Percentiles rank a stretch among this genome's conserved stretches.
phyloP scores from a whole-genome alignment of 2,113 vertebrate species.

The Silurus asotus region DNA sequence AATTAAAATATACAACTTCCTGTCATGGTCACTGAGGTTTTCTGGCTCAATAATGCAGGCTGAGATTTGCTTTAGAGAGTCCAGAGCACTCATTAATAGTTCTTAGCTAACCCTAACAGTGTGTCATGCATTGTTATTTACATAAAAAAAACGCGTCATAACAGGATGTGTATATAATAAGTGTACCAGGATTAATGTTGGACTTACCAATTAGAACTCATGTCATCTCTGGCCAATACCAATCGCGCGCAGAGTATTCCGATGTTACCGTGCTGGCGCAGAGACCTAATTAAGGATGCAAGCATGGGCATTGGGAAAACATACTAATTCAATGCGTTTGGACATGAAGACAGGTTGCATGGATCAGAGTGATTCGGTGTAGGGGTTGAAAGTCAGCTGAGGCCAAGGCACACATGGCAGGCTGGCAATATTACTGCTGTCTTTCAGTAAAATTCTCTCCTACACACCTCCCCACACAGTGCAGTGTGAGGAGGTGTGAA shows the following conservation, averaged over 20 bases:
- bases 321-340: conserved; percentile 53
- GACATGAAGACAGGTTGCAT: conserved; percentile 25
- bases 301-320: conserved; percentile 55
- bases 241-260: conserved; percentile 39
- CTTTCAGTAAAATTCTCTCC: conserved; percentile 23
- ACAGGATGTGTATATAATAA: background rate
- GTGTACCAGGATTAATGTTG: background rate
- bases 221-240: background rate
- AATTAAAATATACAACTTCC: conserved; percentile 28
- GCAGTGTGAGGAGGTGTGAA: conserved; percentile 46
- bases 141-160: background rate
- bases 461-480: conserved; percentile 31
- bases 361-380: conserved; percentile 29
- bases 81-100: conserved; percentile 34
- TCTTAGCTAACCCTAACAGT: background rate
- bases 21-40: conserved; percentile 11
- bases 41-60: conserved; percentile 49
- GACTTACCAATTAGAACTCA: background rate
- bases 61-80: conserved; percentile 27
- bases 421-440: conserved; percentile 35
- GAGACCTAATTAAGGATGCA: conserved; percentile 49
- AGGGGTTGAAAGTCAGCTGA: conserved; percentile 56
- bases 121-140: background rate
- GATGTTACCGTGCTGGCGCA: conserved; percentile 52
- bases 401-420: conserved; percentile 52